These are phyloP conservation scores for Pseudopodoces humilis DNA, from an alignment of 2,113 vertebrate genomes.

Conservation along the genomic window DNA sequence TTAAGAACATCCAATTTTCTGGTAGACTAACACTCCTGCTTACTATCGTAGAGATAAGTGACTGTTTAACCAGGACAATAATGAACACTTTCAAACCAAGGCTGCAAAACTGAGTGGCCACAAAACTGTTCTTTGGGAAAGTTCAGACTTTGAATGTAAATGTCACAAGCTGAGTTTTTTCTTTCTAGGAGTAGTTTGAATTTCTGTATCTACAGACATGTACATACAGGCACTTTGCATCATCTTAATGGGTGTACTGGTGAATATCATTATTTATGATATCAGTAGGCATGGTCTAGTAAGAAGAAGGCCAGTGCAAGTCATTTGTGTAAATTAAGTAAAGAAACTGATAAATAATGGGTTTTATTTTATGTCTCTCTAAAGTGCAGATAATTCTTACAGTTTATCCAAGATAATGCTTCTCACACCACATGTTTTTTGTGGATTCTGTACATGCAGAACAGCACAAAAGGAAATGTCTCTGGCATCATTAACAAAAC, in stretches of 20 bases:
- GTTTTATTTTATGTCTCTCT: neutral
- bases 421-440: neutral
- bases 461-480: neutral
- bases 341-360: neutral
- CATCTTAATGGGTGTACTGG: neutral
- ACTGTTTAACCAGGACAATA: constrained; percentile 39
- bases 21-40: constrained; percentile 46
- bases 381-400: neutral
- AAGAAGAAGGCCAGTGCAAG: neutral
- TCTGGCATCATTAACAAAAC: neutral
- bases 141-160: neutral
- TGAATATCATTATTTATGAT: neutral
- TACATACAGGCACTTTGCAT: neutral
- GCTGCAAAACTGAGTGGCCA: neutral
- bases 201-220: neutral
- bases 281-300: neutral
- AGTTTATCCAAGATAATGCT: neutral
- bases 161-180: neutral
- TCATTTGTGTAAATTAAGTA: neutral
- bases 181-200: neutral
- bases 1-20: constrained; percentile 63
- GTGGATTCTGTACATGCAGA: neutral
- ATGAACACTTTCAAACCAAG: neutral
- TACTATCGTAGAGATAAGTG: constrained; percentile 43
- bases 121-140: neutral